These are phyloP conservation scores for Acrocera orbiculus DNA, from an alignment of 2,888 invertebrate species.

Conservation along the genomic window DNA sequence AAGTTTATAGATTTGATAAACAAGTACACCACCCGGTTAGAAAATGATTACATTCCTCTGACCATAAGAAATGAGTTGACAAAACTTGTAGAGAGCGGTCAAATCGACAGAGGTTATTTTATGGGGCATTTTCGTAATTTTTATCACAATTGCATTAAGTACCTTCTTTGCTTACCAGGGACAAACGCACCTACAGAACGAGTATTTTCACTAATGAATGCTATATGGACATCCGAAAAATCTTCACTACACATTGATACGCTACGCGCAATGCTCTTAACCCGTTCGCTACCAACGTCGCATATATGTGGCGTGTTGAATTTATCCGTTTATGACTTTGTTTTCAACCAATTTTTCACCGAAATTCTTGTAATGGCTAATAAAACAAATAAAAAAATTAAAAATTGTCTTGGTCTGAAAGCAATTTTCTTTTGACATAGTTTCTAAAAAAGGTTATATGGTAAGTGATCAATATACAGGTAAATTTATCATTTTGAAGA, in stretches of 20 bases:
- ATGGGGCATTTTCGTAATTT: background rate
- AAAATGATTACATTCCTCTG: background rate
- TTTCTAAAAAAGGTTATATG: too few species aligned
- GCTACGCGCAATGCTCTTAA: too few species aligned
- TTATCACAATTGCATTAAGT: slow-evolving; percentile 4
- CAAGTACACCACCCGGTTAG: background rate
- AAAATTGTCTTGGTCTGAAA: too few species aligned
- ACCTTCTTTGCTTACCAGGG: slow-evolving; percentile 5
- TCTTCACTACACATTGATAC: slow-evolving; percentile 5
- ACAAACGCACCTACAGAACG: slow-evolving; percentile 7
- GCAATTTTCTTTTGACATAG: too few species aligned
- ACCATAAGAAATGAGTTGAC: background rate
- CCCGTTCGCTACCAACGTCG: too few species aligned
- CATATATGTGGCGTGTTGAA: too few species aligned
- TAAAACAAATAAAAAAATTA: too few species aligned
- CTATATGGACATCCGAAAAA: slow-evolving; percentile 8
- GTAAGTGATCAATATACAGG: too few species aligned
- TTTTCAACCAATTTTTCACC: too few species aligned
- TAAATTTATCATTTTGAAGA: too few species aligned
- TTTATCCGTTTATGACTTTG: too few species aligned
- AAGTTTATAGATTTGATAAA: background rate
- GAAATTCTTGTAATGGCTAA: too few species aligned
- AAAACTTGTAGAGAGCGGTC: background rate
- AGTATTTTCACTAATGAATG: slow-evolving; percentile 10
- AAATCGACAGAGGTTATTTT: background rate